These are phyloP conservation scores for Metridium senile DNA, from an alignment of 92 coral and sea anemone genomes.

Conservation along the genomic window DNA sequence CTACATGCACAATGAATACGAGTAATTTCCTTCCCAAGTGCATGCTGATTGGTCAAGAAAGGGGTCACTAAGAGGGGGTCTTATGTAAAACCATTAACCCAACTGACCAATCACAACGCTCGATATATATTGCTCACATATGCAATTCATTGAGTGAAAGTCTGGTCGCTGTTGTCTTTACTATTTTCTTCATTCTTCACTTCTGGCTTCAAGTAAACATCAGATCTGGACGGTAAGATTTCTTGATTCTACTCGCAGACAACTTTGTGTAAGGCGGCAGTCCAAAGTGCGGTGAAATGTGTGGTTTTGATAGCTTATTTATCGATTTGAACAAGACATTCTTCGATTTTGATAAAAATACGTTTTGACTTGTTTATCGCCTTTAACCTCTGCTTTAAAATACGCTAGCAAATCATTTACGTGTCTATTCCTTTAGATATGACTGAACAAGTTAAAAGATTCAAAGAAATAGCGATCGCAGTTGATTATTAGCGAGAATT, in stretches of 20 bases:
- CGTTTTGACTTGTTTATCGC: conserved; percentile 42
- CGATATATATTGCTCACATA: conserved; percentile 41
- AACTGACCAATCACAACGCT: conserved; percentile 30
- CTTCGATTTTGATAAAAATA: conserved; percentile 25
- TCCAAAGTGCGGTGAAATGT: conserved; percentile 21
- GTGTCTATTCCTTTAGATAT: conserved; percentile 11
- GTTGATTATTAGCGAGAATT: conserved; percentile 14
- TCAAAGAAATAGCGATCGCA: conserved; percentile 10
- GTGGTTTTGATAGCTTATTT: conserved; percentile 29
- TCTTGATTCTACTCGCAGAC: neutral
- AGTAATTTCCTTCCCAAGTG: conserved; percentile 1
- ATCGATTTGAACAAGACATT: conserved; percentile 4
- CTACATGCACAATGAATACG: neutral
- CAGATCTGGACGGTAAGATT: conserved; percentile 14
- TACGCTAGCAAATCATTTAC: conserved; percentile 10
- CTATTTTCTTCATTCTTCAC: conserved; percentile 11
- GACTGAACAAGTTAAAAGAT: conserved; percentile 25
- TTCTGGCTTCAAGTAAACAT: conserved; percentile 21
- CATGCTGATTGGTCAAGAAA: conserved; percentile 47
- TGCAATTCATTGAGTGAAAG: conserved; percentile 42
- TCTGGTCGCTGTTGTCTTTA: conserved; percentile 30
- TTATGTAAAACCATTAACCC: conserved; percentile 25
- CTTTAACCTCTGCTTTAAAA: conserved; percentile 27
- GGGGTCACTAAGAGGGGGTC: conserved; percentile 34
- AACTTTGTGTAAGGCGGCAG: conserved; percentile 15